These are phyloP conservation scores for Aurelia coerulea DNA, from an alignment of 30 jellyfish, hydroid and myxozoan species.

Conservation along the genomic window DNA sequence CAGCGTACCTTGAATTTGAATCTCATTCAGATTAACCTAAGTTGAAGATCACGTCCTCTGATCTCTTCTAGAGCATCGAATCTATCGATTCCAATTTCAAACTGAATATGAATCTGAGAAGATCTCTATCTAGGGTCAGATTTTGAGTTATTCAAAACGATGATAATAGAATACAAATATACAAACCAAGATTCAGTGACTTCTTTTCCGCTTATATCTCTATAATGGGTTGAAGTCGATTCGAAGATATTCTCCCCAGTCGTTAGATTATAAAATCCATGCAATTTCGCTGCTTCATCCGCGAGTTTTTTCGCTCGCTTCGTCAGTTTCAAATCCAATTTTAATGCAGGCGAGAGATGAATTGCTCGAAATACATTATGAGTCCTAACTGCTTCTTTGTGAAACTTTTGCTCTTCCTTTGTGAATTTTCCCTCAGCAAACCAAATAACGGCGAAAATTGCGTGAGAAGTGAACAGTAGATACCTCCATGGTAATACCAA, in stretches of 20 bases:
- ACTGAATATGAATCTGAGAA: too few species aligned
- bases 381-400: conserved; percentile 69
- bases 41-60: too few species aligned
- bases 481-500: too few species aligned
- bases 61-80: too few species aligned
- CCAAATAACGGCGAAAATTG: neutral
- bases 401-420: conserved; percentile 64
- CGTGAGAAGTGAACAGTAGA: too few species aligned
- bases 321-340: conserved; percentile 67
- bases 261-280: conserved; percentile 36
- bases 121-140: too few species aligned
- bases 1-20: too few species aligned
- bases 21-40: too few species aligned
- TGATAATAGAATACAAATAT: neutral
- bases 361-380: conserved; percentile 85
- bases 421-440: conserved; percentile 10
- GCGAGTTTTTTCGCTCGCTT: conserved; percentile 85
- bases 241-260: conserved; percentile 66
- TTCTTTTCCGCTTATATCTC: conserved; percentile 62
- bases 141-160: too few species aligned
- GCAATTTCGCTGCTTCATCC: conserved; percentile 68
- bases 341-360: conserved; percentile 81
- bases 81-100: too few species aligned
- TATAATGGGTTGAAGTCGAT: conserved; percentile 48
- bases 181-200: conserved; percentile 78